These are phyloP conservation scores for Brachirus orientalis DNA, from an alignment of 2,113 vertebrate species.

Conservation along the genomic window DNA sequence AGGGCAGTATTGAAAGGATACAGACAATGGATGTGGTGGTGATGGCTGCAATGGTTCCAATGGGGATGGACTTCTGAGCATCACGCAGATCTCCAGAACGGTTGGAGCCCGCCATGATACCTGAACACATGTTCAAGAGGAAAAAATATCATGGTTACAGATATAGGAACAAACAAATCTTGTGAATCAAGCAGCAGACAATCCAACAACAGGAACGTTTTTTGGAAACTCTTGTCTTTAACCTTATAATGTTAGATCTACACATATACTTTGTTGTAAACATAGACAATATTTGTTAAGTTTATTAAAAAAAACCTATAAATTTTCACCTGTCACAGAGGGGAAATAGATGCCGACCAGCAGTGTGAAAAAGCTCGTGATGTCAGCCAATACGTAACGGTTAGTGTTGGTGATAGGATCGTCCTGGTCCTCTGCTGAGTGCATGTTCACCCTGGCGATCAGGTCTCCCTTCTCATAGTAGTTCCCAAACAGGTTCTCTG, in stretches of 20 bases:
- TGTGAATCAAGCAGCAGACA: background rate
- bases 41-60: slow-evolving; percentile 96
- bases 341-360: slow-evolving; percentile 99
- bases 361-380: slow-evolving; percentile 95
- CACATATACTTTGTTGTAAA: too few relatives aligned
- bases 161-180: slow-evolving; percentile 2
- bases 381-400: slow-evolving; percentile 94
- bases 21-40: slow-evolving; percentile 96
- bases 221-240: too few relatives aligned
- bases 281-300: background rate
- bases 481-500: slow-evolving; percentile 93
- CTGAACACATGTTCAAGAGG: slow-evolving; percentile 70
- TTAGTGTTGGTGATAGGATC: slow-evolving; percentile 84
- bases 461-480: slow-evolving; percentile 92
- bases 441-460: slow-evolving; percentile 81
- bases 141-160: slow-evolving; percentile 15
- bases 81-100: slow-evolving; percentile 97
- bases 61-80: slow-evolving; percentile 97
- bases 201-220: too few relatives aligned
- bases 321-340: slow-evolving; percentile 91
- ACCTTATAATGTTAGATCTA: too few relatives aligned
- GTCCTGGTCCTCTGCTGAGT: slow-evolving; percentile 75
- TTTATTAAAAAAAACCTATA: background rate
- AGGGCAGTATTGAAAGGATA: slow-evolving; percentile 85
- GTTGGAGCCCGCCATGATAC: slow-evolving; percentile 99